phyloP scores from a whole-genome alignment of 2,113 vertebrate species.

The Epinephelus moara region DNA sequence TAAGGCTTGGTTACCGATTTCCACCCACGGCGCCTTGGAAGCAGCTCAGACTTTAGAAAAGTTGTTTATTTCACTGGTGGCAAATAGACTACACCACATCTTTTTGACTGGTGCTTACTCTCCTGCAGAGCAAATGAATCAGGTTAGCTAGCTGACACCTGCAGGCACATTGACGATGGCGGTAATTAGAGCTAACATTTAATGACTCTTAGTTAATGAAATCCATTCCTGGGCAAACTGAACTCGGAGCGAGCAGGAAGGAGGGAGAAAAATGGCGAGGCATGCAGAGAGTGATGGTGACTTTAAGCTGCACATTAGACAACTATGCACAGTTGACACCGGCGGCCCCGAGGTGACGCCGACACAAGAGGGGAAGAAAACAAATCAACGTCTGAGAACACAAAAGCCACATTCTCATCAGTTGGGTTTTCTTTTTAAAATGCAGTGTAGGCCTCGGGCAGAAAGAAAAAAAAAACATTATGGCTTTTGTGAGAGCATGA shows the following conservation, averaged over 20 bases:
- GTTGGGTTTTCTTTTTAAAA: conserved; percentile 55
- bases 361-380: conserved; percentile 35
- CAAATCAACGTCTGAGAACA: conserved; percentile 51
- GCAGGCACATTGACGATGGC: conserved; percentile 91
- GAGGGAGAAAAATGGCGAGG: conserved; percentile 29
- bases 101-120: conserved; percentile 67
- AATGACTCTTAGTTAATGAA: conserved; percentile 98
- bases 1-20: conserved; percentile 47
- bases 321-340: conserved; percentile 45
- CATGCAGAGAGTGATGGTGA: conserved; percentile 58
- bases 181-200: conserved; percentile 97
- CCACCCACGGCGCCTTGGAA: conserved; percentile 43
- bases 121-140: conserved; percentile 78
- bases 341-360: conserved; percentile 50
- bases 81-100: conserved; percentile 4
- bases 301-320: conserved; percentile 54
- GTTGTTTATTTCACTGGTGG: conserved; percentile 50
- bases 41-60: conserved; percentile 33
- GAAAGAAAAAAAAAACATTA: conserved; percentile 16
- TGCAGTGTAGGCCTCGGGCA: conserved; percentile 47
- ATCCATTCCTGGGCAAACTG: conserved; percentile 91
- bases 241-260: conserved; percentile 87
- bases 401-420: conserved; percentile 58
- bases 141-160: conserved; percentile 90
- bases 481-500: conserved; percentile 52